Base-by-base conservation (phyloP, 2,888 invertebrate species). In the Prosopocoilus inquinatus region DNA sequence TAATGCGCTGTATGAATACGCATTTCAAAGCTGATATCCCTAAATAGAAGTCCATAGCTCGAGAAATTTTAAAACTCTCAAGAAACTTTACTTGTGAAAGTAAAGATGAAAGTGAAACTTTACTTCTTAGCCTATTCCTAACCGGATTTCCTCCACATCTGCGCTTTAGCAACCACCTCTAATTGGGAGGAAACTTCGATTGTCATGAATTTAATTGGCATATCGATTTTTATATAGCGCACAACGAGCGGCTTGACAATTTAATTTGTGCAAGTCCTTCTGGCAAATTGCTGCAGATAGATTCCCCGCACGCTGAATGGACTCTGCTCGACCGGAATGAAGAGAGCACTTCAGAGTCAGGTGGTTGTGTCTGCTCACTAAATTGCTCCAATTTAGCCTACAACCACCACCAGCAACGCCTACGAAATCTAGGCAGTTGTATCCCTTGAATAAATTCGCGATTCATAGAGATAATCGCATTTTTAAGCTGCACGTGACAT, bases 281-380 rank as follows among this genome's bases (percentile, higher is more conserved):
- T 74, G 68, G 72, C 67, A 75, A 76, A 75, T 76, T 76, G 75
- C 73, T 68, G 69, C 67, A 67, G 72, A 74, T 73, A 67, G 73
- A 74, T 73, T 72, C 70, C 63, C 67, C 59, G 61, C 63, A 57
- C 63, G 65, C 62, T 69, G 70, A 70, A 67, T 69, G 69, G 67
- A 60, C 64, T 64, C 64, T 65, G 63, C 66, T 66, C 63, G 62
- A 64, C 62, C 63, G 66, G 70, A 71, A 73, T 75, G 73, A 74
- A 74, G 73, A 69, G 67, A 61, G 72, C 75, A 73, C 77, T 77
- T 66, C 66, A 76, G 65, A 70, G 77, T 75, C 77, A 77, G 77
- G 75, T 77, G 77, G 75, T 75, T 71, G 70, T 76, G 77, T 75
- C 76, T 77, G 77, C 71, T 73, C 74, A 70, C 72, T 72, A 74